Evolutionary conservation across 2,113 vertebrate species (phyloP), one percentile per base, ranked within the genome.

Genomic region (Chionis minor): DNA sequence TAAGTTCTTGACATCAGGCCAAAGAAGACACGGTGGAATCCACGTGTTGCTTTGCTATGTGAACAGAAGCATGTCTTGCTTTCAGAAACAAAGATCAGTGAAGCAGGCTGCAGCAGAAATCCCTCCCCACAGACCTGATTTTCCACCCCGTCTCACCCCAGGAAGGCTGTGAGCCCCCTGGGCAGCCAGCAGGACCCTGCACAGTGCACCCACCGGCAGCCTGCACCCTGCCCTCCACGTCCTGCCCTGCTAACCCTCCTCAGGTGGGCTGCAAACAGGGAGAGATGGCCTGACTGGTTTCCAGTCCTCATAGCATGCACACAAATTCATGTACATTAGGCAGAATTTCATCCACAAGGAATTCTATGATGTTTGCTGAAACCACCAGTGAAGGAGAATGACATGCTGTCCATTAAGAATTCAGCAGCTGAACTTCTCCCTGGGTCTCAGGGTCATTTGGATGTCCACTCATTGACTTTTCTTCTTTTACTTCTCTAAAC

Each of bases 71-170:
- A 38, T 44, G 27, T 30, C 17, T 62, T 74, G 13, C 80, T 65
- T 84, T 69, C 73, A 80, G 79, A 84, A 84, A 62, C 32, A 21
- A 52, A 62, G 35, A 56, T 28, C 28, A 18, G 67, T 56, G 66
- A 63, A 74, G 42, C 14, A 69, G 72, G 40, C 47, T 79, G 61
- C 59, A 69, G 54, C 49, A 75, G 49, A 69, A 75, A 27, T 28
- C 42, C 40, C 14, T 61, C 27, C 45, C n/a, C 30, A 33, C 23
- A 40, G 73, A 75, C 44, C 44, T 38, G 26, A 44, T n/a, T 74
- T 72, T n/a, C 30, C 32, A 55, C 32, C 28, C 22, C 0, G 1
- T 58, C 17, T 81, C 38, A 71, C 5, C 13, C 18, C 0, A 0
- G 59, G 23, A 62, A 51, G 27, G 54, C 45, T 26, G 26, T 20